These are phyloP conservation scores for Sesamia nonagrioides DNA, from an alignment of 1,140 invertebrate species.

Conservation along the genomic window DNA sequence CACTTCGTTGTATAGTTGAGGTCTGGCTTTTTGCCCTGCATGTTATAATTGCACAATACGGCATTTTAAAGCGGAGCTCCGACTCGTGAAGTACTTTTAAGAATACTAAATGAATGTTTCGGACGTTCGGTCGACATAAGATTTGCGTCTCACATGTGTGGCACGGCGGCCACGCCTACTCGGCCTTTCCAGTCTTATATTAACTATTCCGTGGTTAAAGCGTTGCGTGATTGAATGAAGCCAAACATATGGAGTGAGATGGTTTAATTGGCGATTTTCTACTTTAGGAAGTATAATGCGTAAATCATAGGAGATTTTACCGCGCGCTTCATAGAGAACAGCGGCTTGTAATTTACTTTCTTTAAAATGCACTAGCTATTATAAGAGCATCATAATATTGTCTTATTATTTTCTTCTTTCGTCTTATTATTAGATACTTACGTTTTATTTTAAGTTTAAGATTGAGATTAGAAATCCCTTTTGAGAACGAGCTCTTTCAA, in stretches of 20 bases:
- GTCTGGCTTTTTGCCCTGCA: too few relatives aligned
- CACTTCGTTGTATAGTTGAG: too few relatives aligned
- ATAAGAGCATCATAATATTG: constrained; percentile 8
- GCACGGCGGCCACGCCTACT: too few relatives aligned
- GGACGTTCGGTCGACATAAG: too few relatives aligned
- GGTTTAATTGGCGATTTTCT: constrained; percentile 34
- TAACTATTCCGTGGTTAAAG: too few relatives aligned
- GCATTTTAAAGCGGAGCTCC: too few relatives aligned
- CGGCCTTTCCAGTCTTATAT: too few relatives aligned
- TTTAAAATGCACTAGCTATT: constrained; percentile 1
- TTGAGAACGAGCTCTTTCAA: background rate
- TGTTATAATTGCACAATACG: too few relatives aligned
- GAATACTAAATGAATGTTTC: too few relatives aligned
- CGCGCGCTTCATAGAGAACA: background rate
- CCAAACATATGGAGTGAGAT: constrained; percentile 25
- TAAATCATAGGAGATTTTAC: constrained; percentile 12
- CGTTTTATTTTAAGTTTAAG: background rate
- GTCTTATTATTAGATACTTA: background rate
- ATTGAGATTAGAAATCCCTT: background rate
- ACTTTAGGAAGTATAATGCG: constrained; percentile 1
- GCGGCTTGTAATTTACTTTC: constrained; percentile 14
- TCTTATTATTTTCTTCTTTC: background rate
- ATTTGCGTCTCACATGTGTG: too few relatives aligned
- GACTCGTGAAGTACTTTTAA: too few relatives aligned
- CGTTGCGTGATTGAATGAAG: constrained; percentile 45